Evolutionary conservation across 2,888 invertebrate genomes (phyloP).

Genomic region (Glyphotaelius pellucidus): DNA sequence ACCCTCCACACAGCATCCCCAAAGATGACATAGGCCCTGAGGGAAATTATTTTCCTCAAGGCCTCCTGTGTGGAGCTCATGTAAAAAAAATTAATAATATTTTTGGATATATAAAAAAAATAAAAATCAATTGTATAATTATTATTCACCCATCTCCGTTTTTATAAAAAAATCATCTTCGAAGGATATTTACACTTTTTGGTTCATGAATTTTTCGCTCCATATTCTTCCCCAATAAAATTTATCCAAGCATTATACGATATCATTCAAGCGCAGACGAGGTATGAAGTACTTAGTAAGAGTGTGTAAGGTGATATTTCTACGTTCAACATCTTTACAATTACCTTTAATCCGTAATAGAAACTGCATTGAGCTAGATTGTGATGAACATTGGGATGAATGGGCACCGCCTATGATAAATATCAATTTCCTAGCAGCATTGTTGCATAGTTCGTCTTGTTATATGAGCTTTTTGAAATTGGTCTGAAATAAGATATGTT

Average conservation of each 20-base stretch:
- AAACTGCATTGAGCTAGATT: not conserved
- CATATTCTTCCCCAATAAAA: not conserved
- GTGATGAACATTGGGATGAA: not conserved
- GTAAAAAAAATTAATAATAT: too few relatives aligned
- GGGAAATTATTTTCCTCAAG: too few relatives aligned
- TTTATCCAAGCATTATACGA: not conserved
- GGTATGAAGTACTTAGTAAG: not conserved
- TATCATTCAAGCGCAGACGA: not conserved
- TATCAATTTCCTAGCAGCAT: slow-evolving; percentile 28
- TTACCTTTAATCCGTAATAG: slow-evolving; percentile 23
- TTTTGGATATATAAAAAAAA: too few relatives aligned
- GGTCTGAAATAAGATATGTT: slow-evolving; percentile 8
- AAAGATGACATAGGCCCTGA: too few relatives aligned
- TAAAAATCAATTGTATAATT: too few relatives aligned
- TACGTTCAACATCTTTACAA: not conserved
- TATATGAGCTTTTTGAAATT: slow-evolving; percentile 15
- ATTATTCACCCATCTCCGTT: too few relatives aligned
- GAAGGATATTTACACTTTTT: not conserved
- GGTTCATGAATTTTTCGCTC: not conserved
- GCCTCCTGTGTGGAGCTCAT: too few relatives aligned
- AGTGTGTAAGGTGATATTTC: not conserved
- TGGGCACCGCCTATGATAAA: not conserved
- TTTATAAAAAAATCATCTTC: too few relatives aligned
- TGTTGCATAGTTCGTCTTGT: not conserved
- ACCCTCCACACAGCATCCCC: too few relatives aligned